A percentile compares a stretch with the other conserved stretches of the same genome.
phyloP scores from a whole-genome alignment of 2,888 invertebrate genomes.

The Stenurella melanura region DNA sequence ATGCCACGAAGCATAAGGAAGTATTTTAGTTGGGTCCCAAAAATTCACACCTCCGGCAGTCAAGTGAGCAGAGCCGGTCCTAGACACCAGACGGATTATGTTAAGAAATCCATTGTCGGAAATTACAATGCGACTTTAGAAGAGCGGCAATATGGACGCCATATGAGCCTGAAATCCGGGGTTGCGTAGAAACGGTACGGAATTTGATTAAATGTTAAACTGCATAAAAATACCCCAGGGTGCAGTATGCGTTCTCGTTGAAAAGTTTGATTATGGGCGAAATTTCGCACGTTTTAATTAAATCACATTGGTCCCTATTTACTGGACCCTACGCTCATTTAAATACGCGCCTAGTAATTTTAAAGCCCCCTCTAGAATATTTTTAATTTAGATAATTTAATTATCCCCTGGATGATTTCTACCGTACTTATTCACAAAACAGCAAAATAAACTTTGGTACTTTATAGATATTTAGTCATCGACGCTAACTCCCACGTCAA shows the following conservation, averaged over 20 bases:
- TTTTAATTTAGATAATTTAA: constrained; percentile 34
- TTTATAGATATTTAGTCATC: no score
- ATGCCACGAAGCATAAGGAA: no score
- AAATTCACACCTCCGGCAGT: neutral
- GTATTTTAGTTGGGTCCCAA: no score
- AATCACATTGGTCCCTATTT: constrained; percentile 41
- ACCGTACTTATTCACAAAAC: neutral
- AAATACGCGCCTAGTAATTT: constrained; percentile 17
- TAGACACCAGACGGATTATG: constrained; percentile 33
- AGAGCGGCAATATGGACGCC: constrained; percentile 7
- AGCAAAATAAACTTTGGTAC: constrained; percentile 12
- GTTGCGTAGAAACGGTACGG: constrained; percentile 26
- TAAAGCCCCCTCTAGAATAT: constrained; percentile 22
- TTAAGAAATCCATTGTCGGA: constrained; percentile 48
- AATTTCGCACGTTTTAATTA: constrained; percentile 56
- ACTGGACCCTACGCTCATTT: constrained; percentile 27
- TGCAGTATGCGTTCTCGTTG: constrained; percentile 47
- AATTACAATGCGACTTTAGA: constrained; percentile 33
- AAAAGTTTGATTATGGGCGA: constrained; percentile 50
- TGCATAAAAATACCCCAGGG: constrained; percentile 53
- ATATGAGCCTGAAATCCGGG: neutral
- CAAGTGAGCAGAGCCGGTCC: neutral
- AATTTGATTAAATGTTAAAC: constrained; percentile 43
- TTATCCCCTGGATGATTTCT: constrained; percentile 5
- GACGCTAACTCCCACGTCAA: no score